phyloP scores from a whole-genome alignment of 2,113 vertebrate genomes.

The Sebastes fasciatus region DNA sequence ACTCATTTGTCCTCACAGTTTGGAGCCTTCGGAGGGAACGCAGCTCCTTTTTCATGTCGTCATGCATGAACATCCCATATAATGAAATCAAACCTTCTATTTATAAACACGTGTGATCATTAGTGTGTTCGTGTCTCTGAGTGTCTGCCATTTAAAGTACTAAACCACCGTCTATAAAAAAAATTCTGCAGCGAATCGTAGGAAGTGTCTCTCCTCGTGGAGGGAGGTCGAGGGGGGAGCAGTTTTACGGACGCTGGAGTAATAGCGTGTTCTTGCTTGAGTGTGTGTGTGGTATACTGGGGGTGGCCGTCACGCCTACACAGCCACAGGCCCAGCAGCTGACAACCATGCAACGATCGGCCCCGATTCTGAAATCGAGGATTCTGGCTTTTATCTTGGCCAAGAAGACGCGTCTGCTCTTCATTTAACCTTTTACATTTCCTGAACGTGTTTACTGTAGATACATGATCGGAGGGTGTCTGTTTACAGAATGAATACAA shows the following conservation, averaged over 20 bases:
- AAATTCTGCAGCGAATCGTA: slow-evolving; percentile 9
- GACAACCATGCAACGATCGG: slow-evolving; percentile 15
- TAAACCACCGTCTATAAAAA: slow-evolving; percentile 35
- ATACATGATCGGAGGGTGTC: neutral
- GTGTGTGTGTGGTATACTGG: neutral
- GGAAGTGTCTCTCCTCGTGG: slow-evolving; percentile 17
- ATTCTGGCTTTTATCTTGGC: slow-evolving; percentile 18
- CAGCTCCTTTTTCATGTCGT: slow-evolving; percentile 56
- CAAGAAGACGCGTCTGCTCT: slow-evolving; percentile 18
- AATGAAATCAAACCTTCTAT: slow-evolving; percentile 66
- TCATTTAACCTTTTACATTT: slow-evolving; percentile 36
- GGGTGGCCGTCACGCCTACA: slow-evolving; percentile 32
- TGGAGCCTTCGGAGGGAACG: slow-evolving; percentile 35
- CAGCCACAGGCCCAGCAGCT: slow-evolving; percentile 40
- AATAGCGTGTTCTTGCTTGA: slow-evolving; percentile 17
- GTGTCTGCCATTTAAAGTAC: neutral
- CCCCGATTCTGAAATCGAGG: slow-evolving; percentile 13
- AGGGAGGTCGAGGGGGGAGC: neutral
- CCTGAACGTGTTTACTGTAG: slow-evolving; percentile 5
- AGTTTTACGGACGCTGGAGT: slow-evolving; percentile 14
- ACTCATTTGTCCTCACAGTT: slow-evolving; percentile 67
- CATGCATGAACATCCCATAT: slow-evolving; percentile 38
- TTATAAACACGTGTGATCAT: slow-evolving; percentile 53
- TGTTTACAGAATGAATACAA: neutral
- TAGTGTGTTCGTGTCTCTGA: slow-evolving; percentile 26